phyloP scores from a whole-genome alignment of 2,888 invertebrate species.

The Drosophila acutilabella region DNA sequence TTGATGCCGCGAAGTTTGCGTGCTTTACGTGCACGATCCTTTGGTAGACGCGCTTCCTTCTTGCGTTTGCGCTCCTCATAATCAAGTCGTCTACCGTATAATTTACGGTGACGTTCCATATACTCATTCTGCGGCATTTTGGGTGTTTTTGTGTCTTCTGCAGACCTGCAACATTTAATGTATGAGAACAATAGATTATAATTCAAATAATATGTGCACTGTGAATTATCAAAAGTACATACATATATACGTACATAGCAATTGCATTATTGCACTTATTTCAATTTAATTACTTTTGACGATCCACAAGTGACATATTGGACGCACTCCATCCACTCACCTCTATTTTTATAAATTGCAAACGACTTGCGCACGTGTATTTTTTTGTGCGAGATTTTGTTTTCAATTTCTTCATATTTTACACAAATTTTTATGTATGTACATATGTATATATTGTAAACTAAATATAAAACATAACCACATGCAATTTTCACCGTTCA shows the following conservation, averaged over 20 bases:
- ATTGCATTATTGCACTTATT: constrained; percentile 26
- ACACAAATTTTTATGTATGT: constrained; percentile 23
- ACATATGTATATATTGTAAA: constrained; percentile 20
- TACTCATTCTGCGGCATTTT: constrained; percentile 99
- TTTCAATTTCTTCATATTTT: neutral
- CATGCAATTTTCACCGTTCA: neutral
- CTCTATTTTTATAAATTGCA: constrained; percentile 9
- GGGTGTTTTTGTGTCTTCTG: constrained; percentile 22
- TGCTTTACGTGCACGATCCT: constrained; percentile 95
- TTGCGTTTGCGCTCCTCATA: constrained; percentile 99
- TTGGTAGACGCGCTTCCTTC: constrained; percentile 96
- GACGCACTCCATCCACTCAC: constrained; percentile 20
- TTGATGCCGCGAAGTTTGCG: constrained; percentile 97
- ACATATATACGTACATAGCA: constrained; percentile 29
- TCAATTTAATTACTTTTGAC: constrained; percentile 32
- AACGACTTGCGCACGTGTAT: neutral
- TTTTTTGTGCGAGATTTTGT: neutral
- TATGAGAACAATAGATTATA: constrained; percentile 9
- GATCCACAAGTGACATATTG: constrained; percentile 55
- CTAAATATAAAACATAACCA: constrained; percentile 6
- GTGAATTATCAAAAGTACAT: constrained; percentile 49
- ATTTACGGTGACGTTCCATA: constrained; percentile 98
- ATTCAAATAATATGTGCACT: constrained; percentile 43
- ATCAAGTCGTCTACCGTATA: constrained; percentile 97
- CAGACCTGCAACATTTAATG: constrained; percentile 51